These are phyloP conservation scores for Styela clava DNA, from an alignment of 23 tunicate species.

Conservation along the genomic window DNA sequence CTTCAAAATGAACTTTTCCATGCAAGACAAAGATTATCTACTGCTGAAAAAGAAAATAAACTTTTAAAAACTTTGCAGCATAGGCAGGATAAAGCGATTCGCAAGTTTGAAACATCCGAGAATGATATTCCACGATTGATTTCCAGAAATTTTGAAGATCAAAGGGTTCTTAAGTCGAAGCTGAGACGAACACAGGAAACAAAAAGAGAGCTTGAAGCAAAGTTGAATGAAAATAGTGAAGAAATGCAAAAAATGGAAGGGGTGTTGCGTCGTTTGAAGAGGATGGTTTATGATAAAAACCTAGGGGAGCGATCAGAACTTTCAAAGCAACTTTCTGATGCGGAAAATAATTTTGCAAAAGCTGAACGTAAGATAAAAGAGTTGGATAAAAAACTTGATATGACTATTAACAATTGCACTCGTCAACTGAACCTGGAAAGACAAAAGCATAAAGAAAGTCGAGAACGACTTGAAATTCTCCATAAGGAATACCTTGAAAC, in stretches of 20 bases:
- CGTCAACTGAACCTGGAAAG: constrained; percentile 55
- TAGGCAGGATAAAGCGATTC: constrained; percentile 68
- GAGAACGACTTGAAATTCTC: constrained; percentile 26
- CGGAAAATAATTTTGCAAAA: constrained; percentile 46
- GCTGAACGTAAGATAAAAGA: constrained; percentile 62
- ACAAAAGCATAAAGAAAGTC: constrained; percentile 46
- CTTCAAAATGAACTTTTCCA: constrained; percentile 48
- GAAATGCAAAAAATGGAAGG: constrained; percentile 67
- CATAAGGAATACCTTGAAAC: constrained; percentile 28
- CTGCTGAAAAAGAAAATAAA: constrained; percentile 55
- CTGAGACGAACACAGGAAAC: constrained; percentile 62
- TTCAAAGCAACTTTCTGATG: constrained; percentile 47
- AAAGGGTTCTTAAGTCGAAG: constrained; percentile 61
- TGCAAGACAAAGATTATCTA: constrained; percentile 32
- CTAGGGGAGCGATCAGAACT: constrained; percentile 79
- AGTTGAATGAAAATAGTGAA: constrained; percentile 47
- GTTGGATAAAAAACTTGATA: constrained; percentile 55
- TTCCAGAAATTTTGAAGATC: constrained; percentile 71
- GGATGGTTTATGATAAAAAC: constrained; percentile 61
- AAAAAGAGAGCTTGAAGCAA: constrained; percentile 59
- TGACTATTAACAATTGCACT: constrained; percentile 45
- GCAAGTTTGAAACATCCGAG: constrained; percentile 65
- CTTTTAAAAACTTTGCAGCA: constrained; percentile 73
- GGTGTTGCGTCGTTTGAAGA: constrained; percentile 52
- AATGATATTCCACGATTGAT: constrained; percentile 79